phyloP scores from a whole-genome alignment of 2,888 invertebrate species.

The Diaprepes abbreviatus region DNA sequence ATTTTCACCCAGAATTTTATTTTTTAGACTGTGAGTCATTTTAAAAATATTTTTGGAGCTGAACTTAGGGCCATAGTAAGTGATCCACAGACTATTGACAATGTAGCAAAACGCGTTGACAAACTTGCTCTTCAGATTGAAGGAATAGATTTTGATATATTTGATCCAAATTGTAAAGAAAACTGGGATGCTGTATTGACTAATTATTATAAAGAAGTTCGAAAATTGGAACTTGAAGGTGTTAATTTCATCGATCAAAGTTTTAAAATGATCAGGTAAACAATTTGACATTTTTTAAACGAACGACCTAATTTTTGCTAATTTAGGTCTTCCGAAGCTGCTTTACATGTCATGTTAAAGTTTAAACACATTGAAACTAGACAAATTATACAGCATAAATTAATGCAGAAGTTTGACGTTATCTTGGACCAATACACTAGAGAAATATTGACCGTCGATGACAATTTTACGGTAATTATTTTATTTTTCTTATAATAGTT shows the following conservation, averaged over 20 bases:
- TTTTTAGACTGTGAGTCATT: constrained; percentile 82
- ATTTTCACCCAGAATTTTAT: no score
- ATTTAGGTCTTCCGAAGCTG: constrained; percentile 82
- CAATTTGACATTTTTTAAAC: no score
- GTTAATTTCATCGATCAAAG: constrained; percentile 88
- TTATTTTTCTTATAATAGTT: no score
- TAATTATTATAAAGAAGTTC: constrained; percentile 82
- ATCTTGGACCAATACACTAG: constrained; percentile 88
- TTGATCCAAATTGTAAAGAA: constrained; percentile 81
- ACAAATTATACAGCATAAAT: constrained; percentile 77
- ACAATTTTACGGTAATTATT: constrained; percentile 76
- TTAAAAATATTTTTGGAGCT: constrained; percentile 89
- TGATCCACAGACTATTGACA: constrained; percentile 89
- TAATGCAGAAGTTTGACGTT: constrained; percentile 86
- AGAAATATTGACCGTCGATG: constrained; percentile 82
- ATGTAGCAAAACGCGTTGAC: constrained; percentile 84
- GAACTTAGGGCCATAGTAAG: constrained; percentile 89
- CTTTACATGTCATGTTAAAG: constrained; percentile 83
- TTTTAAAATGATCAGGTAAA: constrained; percentile 82
- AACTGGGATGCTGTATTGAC: constrained; percentile 89
- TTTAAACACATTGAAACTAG: constrained; percentile 86
- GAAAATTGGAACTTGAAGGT: constrained; percentile 83
- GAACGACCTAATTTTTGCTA: constrained; percentile 41
- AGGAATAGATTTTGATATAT: constrained; percentile 87
- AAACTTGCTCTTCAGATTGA: constrained; percentile 82